phyloP scores from a whole-genome alignment of 2,113 vertebrate genomes.

The Grus americana region DNA sequence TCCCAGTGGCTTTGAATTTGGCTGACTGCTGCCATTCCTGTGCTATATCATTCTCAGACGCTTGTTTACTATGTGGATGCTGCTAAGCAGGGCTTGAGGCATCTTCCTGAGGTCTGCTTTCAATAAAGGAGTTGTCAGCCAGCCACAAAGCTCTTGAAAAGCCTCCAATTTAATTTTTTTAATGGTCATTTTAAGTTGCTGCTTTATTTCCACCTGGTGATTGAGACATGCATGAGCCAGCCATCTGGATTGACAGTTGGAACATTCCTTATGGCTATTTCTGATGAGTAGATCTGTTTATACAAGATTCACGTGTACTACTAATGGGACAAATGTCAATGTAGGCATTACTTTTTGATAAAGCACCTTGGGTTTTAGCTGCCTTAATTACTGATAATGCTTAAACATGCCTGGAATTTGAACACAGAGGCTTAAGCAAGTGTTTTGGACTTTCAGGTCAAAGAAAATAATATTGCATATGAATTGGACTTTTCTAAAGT shows the following conservation, averaged over 20 bases:
- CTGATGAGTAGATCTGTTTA: not conserved
- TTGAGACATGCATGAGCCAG: not conserved
- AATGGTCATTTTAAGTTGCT: constrained; percentile 14
- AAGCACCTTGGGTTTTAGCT: not conserved
- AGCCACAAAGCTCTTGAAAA: constrained; percentile 32
- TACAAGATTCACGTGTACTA: not conserved
- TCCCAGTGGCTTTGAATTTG: constrained; percentile 1
- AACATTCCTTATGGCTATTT: not conserved
- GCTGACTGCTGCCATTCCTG: not conserved
- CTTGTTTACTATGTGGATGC: not conserved
- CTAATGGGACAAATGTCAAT: not conserved
- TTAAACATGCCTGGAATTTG: not conserved
- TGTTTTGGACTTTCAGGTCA: constrained; percentile 80
- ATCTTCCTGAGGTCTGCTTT: constrained; percentile 36
- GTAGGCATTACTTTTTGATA: not conserved
- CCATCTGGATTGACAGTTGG: not conserved
- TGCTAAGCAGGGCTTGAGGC: constrained; percentile 14
- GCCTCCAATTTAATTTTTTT: not conserved
- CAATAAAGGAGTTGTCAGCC: constrained; percentile 34
- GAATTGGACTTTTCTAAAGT: constrained; percentile 97
- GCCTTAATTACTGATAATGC: not conserved
- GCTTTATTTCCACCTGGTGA: constrained; percentile 21
- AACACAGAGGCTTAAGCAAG: not conserved
- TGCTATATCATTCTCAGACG: not conserved
- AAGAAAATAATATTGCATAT: constrained; percentile 86